Base-by-base conservation (phyloP, 2,113 vertebrate species). In the Columba janthina region DNA sequence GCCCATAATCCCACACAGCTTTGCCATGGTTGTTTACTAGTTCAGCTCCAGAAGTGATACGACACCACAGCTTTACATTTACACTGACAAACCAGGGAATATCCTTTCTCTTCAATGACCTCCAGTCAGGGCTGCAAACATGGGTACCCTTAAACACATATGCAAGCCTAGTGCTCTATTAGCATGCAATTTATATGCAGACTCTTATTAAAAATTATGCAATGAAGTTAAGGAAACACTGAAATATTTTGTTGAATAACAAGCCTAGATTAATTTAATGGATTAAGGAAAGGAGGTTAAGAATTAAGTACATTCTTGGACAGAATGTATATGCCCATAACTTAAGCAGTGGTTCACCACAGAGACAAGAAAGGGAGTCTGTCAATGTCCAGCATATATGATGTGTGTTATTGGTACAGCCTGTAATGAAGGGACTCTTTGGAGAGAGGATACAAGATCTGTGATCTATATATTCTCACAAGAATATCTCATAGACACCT, bases 131-230 rank as follows among this genome's bases (percentile, higher is more conserved):
- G 32, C 22, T 87, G 44, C 32, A 82, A 64, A 42, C 6, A 4
- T 1, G 4, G 42, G 22, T 11, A 87, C 22, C n/a, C 11, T 84
- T 10, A n/a, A 86, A 22, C 9, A 22, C 0, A 0, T 54, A 40
- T 40, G 26, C 1, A 61, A 72, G 16, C 26, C 67, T 57, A 36
- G 5, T 10, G 36, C 24, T 58, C 31, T 65, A 50, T 71, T 28
- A 46, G 44, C 21, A 54, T 21, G 11, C 9, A 34, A 18, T 3
- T 31, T 40, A 56, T n/a, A 29, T 12, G 5, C n/a, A 56, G n/a
- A 9, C 7, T n/a, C 28, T 64, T 50, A 62, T 61, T 70, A 34
- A 61, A 88, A 85, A 74, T 6, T 0, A 5, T 20, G 9, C 7
- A 7, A 53, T 71, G 26, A 71, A 62, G 10, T 21, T 24, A 84